A percentile compares a stretch with the other conserved stretches of the same genome.
These are phyloP conservation scores for Adineta ricciae DNA, from an alignment of 2,888 invertebrate genomes.

Conservation along the genomic window DNA sequence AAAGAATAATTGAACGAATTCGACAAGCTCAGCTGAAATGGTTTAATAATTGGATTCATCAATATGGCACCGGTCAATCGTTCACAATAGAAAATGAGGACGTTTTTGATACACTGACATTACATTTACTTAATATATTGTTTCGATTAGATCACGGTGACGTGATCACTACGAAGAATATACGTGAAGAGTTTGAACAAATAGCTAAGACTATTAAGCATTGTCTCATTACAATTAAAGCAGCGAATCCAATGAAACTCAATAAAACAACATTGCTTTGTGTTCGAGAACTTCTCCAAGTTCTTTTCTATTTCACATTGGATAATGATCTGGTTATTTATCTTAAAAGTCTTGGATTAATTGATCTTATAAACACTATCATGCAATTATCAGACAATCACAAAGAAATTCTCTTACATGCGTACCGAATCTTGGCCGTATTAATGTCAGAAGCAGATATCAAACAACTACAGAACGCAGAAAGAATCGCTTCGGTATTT, in stretches of 20 bases:
- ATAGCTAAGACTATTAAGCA: neutral
- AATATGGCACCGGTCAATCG: neutral
- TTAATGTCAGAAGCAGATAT: neutral
- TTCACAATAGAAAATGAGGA: neutral
- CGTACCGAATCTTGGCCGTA: neutral
- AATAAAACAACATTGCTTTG: neutral
- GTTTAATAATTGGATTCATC: neutral
- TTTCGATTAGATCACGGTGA: neutral
- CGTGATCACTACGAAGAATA: neutral
- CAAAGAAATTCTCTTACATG: neutral
- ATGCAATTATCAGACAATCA: neutral
- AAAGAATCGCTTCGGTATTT: neutral
- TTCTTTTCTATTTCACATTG: neutral
- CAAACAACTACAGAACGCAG: neutral
- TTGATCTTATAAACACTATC: neutral
- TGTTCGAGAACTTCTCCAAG: neutral
- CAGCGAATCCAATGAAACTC: neutral
- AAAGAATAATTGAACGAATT: neutral
- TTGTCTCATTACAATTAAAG: neutral
- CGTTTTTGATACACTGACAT: neutral
- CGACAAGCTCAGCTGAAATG: neutral
- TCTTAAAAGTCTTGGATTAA: neutral
- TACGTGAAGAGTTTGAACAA: neutral
- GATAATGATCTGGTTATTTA: neutral
- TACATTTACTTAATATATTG: neutral